Base-by-base conservation (phyloP, 2,113 vertebrate species). In the Apistogramma diplotaenia region DNA sequence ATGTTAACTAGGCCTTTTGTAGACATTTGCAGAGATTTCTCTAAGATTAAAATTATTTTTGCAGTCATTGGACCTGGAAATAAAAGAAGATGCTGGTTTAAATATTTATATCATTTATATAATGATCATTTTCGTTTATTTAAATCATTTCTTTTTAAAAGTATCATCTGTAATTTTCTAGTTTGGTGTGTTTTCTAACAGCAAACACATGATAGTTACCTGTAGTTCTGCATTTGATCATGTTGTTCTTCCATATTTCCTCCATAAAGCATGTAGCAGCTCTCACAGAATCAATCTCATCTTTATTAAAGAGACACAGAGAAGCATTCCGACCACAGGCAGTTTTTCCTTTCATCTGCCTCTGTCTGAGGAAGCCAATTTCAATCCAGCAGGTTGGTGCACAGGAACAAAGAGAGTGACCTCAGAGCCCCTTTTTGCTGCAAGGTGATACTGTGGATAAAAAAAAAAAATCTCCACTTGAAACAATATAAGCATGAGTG, bases 241-340 rank as follows among this genome's bases (percentile, higher is more conserved):
- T 29, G 51, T 35, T 83, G 6, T 23, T 35, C 23, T 56, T 57
- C 6, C 57, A 2, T 57, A 21, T 54, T 53, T 31, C 73, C n/a
- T 43, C 21, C 21, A 21, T 74, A 40, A 56, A 43, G 5, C 57
- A 19, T 55, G 55, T 11, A 23, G 23, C 35, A 25, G 43, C 29
- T 54, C 21, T 57, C 55, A 57, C 16, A 67, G 55, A 78, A 87
- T 85, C 83, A 74, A 81, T 81, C 71, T 81, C 73, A 87, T 85
- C 58, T 85, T 87, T 89, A 89, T 87, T 74, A 88, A 81, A 89
- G 60, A 85, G 76, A 78, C 53, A 31, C 29, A 73, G 54, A 74
- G 72, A 79, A 80, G 43, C 61, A n/a, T 59, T 84, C 75, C 5
- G 11, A 70, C 77, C 83, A 78, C 35, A 57, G 51, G 81, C 72